Evolutionary conservation across 2,888 invertebrate genomes (phyloP).

Genomic region (Nematopogon swammerdamellus): DNA sequence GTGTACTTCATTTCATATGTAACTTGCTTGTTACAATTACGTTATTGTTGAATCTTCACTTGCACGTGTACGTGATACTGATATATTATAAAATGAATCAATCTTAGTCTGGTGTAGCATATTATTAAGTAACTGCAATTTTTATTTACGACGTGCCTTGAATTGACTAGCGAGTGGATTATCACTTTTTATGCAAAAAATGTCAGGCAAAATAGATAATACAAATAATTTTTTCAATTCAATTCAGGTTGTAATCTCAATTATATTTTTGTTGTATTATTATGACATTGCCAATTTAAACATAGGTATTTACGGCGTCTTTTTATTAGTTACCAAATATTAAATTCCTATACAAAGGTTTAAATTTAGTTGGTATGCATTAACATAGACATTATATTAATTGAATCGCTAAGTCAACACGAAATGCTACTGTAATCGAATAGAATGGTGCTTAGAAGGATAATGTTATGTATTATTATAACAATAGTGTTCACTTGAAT

Average conservation of each 20-base stretch:
- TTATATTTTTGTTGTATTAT: no score
- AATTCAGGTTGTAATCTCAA: no score
- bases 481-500: slow-evolving; percentile 28
- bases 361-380: neutral
- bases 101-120: neutral
- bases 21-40: neutral
- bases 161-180: neutral
- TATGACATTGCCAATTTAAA: no score
- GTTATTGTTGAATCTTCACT: neutral
- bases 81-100: neutral
- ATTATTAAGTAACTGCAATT: neutral
- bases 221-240: no score
- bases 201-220: no score
- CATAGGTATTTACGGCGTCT: neutral
- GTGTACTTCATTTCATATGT: neutral
- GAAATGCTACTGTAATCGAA: slow-evolving; percentile 33
- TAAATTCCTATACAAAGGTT: neutral
- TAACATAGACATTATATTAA: slow-evolving; percentile 9
- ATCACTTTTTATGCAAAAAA: neutral
- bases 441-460: slow-evolving; percentile 54
- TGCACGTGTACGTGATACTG: neutral
- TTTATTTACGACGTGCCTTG: neutral
- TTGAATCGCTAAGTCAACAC: slow-evolving; percentile 48
- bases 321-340: neutral
- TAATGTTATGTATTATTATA: slow-evolving; percentile 17